Conservation (phyloP, 2,113 vertebrate genomes). For the Castor canadensis region DNA sequence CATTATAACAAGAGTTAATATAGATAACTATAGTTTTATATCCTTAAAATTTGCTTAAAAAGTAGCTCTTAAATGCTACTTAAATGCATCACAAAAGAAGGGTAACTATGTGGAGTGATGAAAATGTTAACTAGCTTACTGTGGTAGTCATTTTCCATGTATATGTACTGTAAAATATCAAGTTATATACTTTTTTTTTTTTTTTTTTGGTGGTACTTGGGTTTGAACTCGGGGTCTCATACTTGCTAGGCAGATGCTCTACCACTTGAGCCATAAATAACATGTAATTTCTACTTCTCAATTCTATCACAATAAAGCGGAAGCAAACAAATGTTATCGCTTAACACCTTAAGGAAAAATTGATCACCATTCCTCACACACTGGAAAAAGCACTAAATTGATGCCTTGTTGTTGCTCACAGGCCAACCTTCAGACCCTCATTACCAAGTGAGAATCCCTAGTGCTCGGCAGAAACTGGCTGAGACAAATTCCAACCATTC, state of each 20-base stretch:
- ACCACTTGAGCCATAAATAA: too few relatives aligned
- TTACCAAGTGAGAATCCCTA: background rate
- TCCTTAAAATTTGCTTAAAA: too few relatives aligned
- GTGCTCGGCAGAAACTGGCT: too few relatives aligned
- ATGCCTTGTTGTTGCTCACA: too few relatives aligned
- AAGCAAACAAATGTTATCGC: background rate
- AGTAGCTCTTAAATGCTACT: background rate
- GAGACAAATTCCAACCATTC: too few relatives aligned
- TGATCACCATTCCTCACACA: background rate
- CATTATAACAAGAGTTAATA: background rate
- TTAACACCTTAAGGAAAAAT: background rate
- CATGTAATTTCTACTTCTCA: background rate
- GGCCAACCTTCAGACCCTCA: accelerated
- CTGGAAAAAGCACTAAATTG: background rate
- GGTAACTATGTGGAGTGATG: background rate
- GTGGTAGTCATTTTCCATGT: background rate
- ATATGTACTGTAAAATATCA: background rate
- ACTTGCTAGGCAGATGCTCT: too few relatives aligned
- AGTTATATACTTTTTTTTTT: background rate
- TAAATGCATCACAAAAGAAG: too few relatives aligned
- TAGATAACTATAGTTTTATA: too few relatives aligned
- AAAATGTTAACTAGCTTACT: background rate
- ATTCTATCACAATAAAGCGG: background rate
- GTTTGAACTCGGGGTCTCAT: too few relatives aligned
- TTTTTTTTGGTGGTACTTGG: too few relatives aligned